A percentile compares a stretch with the other conserved stretches of the same genome.
Conservation (phyloP, 2,797 vertebrate genomes). For the Chelon labrosus region DNA sequence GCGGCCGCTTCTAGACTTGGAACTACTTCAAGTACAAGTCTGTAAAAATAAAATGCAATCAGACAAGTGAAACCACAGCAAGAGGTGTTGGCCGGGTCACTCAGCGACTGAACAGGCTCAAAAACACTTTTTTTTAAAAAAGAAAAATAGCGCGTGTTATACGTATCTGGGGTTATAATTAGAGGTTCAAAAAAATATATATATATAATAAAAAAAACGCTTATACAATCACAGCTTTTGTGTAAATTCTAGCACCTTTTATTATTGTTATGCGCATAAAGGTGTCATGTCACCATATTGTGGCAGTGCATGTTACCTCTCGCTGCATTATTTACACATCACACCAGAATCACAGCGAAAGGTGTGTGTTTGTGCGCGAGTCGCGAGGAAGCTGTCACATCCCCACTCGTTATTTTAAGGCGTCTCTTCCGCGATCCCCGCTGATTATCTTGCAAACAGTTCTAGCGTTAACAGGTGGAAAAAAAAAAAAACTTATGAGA, state of each 20-base stretch:
- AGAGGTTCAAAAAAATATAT: constrained; percentile 3
- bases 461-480: not conserved
- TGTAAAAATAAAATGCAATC: constrained; percentile 31
- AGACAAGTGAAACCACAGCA: not conserved
- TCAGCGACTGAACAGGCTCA: not conserved
- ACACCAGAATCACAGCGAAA: constrained; percentile 22
- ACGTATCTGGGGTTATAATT: constrained; percentile 23
- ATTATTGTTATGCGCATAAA: constrained; percentile 11
- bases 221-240: constrained; percentile 31
- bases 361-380: constrained; percentile 38
- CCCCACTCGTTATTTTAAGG: constrained; percentile 36
- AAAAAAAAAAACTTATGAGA: no score
- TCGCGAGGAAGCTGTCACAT: constrained; percentile 58
- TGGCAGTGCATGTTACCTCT: constrained; percentile 25
- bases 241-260: constrained; percentile 55
- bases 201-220: constrained; percentile 14
- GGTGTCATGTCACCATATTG: constrained; percentile 51
- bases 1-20: not conserved
- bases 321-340: constrained; percentile 60
- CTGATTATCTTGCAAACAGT: constrained; percentile 46
- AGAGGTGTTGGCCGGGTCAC: no score
- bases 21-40: constrained; percentile 10
- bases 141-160: not conserved
- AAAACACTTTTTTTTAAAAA: not conserved
- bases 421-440: constrained; percentile 18